A percentile compares a stretch with the other conserved stretches of the same genome.
These are phyloP conservation scores for Tachyglossus aculeatus DNA, from an alignment of 2,797 vertebrate genomes.

Conservation along the genomic window DNA sequence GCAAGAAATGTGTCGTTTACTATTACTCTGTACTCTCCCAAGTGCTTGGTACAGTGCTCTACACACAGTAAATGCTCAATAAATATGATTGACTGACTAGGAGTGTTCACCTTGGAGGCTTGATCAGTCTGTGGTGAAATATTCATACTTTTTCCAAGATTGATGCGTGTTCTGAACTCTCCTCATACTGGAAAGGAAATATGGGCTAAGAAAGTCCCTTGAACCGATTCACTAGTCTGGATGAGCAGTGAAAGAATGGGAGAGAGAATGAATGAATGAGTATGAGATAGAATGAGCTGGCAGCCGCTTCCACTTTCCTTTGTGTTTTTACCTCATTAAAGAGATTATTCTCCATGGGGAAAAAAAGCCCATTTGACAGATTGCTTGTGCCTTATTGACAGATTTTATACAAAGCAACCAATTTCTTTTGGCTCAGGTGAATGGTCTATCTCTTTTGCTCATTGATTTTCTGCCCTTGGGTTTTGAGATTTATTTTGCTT, in stretches of 20 bases:
- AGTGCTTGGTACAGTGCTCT: too few species aligned
- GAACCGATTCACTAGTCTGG: neutral
- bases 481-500: conserved; percentile 58
- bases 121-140: too few species aligned
- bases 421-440: conserved; percentile 30
- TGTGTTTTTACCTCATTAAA: neutral
- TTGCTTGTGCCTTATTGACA: neutral
- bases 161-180: neutral
- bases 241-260: neutral
- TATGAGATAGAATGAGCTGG: too few species aligned
- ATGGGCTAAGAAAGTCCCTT: neutral
- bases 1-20: too few species aligned
- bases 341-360: conserved; percentile 25
- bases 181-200: too few species aligned
- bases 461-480: conserved; percentile 62
- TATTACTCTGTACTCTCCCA: too few species aligned
- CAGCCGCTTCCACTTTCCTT: neutral
- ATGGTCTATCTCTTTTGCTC: conserved; percentile 42
- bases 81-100: too few species aligned
- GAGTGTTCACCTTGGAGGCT: too few species aligned
- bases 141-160: neutral
- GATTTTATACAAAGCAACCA: conserved; percentile 10
- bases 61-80: too few species aligned
- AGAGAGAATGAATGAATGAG: too few species aligned
- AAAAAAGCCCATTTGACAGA: conserved; percentile 37